These are phyloP conservation scores for Bombus difficillimus DNA, from an alignment of 1,140 invertebrate species.

Conservation along the genomic window DNA sequence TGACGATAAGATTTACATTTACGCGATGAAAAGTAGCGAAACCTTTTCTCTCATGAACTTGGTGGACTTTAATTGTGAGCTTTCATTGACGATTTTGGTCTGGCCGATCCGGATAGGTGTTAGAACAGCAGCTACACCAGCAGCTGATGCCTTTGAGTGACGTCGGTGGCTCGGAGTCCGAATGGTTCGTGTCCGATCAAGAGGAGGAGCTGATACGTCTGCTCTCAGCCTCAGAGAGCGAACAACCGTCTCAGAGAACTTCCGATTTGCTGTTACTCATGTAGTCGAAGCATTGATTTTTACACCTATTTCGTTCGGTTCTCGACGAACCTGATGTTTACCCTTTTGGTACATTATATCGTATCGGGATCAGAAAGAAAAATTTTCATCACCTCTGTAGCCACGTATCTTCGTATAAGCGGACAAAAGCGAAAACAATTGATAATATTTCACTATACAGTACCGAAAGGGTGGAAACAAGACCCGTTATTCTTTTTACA, in stretches of 20 bases:
- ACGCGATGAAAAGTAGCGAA: constrained; percentile 12
- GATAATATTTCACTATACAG: too few species aligned
- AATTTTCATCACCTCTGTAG: neutral
- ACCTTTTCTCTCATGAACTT: constrained; percentile 33
- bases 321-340: neutral
- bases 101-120: constrained; percentile 77
- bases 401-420: neutral
- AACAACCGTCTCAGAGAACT: constrained; percentile 76
- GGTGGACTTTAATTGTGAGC: constrained; percentile 78
- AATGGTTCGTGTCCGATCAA: constrained; percentile 91
- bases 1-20: constrained; percentile 22
- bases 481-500: too few species aligned
- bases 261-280: constrained; percentile 81
- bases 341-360: constrained; percentile 18
- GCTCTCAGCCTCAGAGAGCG: constrained; percentile 81
- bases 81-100: constrained; percentile 78
- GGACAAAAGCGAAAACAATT: neutral
- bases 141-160: constrained; percentile 77
- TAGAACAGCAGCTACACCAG: constrained; percentile 79
- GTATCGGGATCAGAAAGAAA: neutral
- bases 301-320: neutral
- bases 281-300: constrained; percentile 63
- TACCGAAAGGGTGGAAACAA: constrained; percentile 8
- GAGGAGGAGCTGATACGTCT: constrained; percentile 91
- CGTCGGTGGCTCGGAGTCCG: constrained; percentile 86